Evolutionary conservation across 2,113 vertebrate genomes (phyloP).

Genomic region (Odontesthes bonariensis): DNA sequence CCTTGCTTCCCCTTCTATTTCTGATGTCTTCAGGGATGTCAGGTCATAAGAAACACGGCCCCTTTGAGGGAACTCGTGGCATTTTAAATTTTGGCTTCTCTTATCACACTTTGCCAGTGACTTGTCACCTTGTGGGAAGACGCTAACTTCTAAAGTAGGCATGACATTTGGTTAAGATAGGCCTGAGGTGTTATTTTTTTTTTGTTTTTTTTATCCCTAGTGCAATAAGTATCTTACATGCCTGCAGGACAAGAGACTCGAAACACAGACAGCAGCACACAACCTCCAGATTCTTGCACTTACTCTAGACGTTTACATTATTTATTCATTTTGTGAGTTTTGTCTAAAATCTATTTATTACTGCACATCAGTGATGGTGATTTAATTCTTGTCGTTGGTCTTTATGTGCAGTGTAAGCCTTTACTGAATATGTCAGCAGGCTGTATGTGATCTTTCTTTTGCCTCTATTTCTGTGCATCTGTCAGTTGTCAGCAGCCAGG

Average conservation of each 20-base stretch:
- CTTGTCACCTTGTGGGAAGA: conserved; percentile 44
- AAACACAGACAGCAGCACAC: conserved; percentile 18
- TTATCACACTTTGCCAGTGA: conserved; percentile 57
- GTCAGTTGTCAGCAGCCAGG: conserved; percentile 88
- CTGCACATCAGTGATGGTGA: not conserved
- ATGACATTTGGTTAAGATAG: conserved; percentile 40
- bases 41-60: conserved; percentile 3
- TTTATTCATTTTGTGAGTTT: conserved; percentile 30
- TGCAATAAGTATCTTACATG: conserved; percentile 30
- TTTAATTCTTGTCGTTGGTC: not conserved
- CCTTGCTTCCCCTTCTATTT: conserved; percentile 22
- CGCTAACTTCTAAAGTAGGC: conserved; percentile 19
- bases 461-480: conserved; percentile 12
- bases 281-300: conserved; percentile 9
- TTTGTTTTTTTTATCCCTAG: conserved; percentile 35
- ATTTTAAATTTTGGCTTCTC: conserved; percentile 46
- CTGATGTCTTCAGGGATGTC: conserved; percentile 39
- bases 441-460: not conserved
- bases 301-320: conserved; percentile 25
- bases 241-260: conserved; percentile 12
- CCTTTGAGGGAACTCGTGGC: conserved; percentile 35
- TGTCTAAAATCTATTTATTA: too few relatives aligned
- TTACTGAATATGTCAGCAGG: not conserved
- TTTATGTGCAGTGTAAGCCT: not conserved
- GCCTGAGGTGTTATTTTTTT: conserved; percentile 7